phyloP scores from a whole-genome alignment of 35 echinoderm and acorn worm species.

The Chiridota heheva region DNA sequence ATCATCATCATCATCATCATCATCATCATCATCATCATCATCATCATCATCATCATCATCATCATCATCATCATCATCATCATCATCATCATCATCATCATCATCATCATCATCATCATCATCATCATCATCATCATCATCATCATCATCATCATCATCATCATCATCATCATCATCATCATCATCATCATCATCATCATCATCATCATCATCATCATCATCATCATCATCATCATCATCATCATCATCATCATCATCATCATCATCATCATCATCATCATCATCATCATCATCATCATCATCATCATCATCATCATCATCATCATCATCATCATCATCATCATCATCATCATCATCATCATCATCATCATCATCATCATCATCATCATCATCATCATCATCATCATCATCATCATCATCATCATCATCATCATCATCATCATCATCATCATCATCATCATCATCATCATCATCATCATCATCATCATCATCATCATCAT shows the following conservation, averaged over 20 bases:
- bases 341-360: slow-evolving; percentile 7
- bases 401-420: slow-evolving; percentile 7
- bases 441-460: slow-evolving; percentile 7
- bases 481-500: slow-evolving; percentile 7
- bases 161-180: slow-evolving; percentile 7
- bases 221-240: slow-evolving; percentile 7
- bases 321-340: slow-evolving; percentile 7
- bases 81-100: slow-evolving; percentile 7
- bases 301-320: slow-evolving; percentile 7
- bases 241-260: slow-evolving; percentile 7
- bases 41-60: slow-evolving; percentile 7
- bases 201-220: slow-evolving; percentile 7
- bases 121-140: slow-evolving; percentile 7
- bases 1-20: not conserved
- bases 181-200: slow-evolving; percentile 7
- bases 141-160: slow-evolving; percentile 7
- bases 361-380: slow-evolving; percentile 7
- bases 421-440: slow-evolving; percentile 7
- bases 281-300: slow-evolving; percentile 7
- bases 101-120: slow-evolving; percentile 7
- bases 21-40: slow-evolving; percentile 2
- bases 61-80: slow-evolving; percentile 7
- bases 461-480: slow-evolving; percentile 7
- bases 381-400: slow-evolving; percentile 7
- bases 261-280: slow-evolving; percentile 7